Evolutionary conservation across 1,140 invertebrate species (phyloP).

Genomic region (Amphibalanus amphitrite): DNA sequence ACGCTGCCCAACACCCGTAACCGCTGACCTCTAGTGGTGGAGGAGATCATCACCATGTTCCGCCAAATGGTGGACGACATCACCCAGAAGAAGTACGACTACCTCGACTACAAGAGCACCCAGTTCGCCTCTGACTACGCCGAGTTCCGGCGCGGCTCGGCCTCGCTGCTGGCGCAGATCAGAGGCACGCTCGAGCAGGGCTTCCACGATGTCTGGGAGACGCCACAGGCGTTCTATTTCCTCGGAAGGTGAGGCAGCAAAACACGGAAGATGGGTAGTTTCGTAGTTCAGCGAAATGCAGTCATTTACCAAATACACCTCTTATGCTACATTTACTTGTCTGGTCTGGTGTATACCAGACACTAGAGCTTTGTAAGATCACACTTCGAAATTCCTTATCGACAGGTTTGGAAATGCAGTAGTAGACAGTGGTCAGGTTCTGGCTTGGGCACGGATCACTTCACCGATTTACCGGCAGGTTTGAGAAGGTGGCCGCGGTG

Average conservation of each 20-base stretch:
- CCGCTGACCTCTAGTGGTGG: background rate
- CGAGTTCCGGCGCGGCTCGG: constrained; percentile 41
- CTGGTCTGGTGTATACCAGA: no score
- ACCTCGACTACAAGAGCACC: constrained; percentile 68
- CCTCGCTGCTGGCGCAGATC: constrained; percentile 24
- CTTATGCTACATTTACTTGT: no score
- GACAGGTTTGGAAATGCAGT: no score
- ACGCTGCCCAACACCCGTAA: no score
- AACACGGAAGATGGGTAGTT: background rate
- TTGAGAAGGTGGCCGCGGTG: constrained; percentile 19
- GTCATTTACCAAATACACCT: no score
- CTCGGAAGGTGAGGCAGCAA: constrained; percentile 7
- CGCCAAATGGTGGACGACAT: constrained; percentile 31
- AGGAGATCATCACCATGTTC: background rate
- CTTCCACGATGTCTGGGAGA: constrained; percentile 78
- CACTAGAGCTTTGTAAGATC: no score
- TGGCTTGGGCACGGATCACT: no score
- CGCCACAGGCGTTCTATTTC: constrained; percentile 54
- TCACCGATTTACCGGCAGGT: constrained; percentile 15
- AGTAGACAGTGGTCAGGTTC: no score
- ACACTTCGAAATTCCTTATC: no score
- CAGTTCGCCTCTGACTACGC: constrained; percentile 76
- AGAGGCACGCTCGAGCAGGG: constrained; percentile 63
- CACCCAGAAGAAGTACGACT: constrained; percentile 73
- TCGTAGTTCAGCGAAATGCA: constrained; percentile 17